A percentile compares a stretch with the other conserved stretches of the same genome.
Conservation (phyloP, 2,888 invertebrate species). For the Macrophya alboannulata region DNA sequence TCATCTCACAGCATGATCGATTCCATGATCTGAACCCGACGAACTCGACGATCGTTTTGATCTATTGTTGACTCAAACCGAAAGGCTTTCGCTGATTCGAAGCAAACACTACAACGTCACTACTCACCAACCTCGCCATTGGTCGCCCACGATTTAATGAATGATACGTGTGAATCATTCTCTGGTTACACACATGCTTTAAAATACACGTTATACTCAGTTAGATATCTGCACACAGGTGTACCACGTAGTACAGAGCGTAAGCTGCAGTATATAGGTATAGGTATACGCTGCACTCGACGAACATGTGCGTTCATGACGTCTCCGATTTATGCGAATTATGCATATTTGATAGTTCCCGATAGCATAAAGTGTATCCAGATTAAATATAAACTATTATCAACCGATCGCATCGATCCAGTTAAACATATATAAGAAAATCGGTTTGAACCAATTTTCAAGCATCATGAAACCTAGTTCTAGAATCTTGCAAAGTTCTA, state of each 20-base stretch:
- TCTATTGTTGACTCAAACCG: slow-evolving; percentile 38
- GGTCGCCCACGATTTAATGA: slow-evolving; percentile 38
- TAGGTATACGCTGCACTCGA: background rate
- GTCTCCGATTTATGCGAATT: background rate
- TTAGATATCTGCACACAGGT: background rate
- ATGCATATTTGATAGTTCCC: background rate
- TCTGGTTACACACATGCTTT: background rate
- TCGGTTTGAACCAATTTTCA: background rate
- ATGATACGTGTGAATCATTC: slow-evolving; percentile 49
- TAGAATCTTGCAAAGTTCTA: background rate
- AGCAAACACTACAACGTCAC: slow-evolving; percentile 49
- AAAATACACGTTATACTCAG: background rate
- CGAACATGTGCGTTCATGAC: slow-evolving; percentile 11
- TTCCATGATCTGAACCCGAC: background rate
- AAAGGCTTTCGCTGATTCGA: slow-evolving; percentile 50
- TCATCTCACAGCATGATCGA: background rate
- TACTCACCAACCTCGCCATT: slow-evolving; percentile 26
- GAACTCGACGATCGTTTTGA: slow-evolving; percentile 10
- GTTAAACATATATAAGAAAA: too few relatives aligned
- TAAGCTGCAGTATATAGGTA: background rate
- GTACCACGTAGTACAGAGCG: background rate
- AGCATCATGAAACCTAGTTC: background rate
- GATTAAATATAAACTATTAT: background rate
- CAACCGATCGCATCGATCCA: background rate
- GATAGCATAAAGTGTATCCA: background rate